Evolutionary conservation across 1,140 invertebrate species (phyloP), one percentile per base, ranked within the genome.

Genomic region (Megalonaias nervosa): DNA sequence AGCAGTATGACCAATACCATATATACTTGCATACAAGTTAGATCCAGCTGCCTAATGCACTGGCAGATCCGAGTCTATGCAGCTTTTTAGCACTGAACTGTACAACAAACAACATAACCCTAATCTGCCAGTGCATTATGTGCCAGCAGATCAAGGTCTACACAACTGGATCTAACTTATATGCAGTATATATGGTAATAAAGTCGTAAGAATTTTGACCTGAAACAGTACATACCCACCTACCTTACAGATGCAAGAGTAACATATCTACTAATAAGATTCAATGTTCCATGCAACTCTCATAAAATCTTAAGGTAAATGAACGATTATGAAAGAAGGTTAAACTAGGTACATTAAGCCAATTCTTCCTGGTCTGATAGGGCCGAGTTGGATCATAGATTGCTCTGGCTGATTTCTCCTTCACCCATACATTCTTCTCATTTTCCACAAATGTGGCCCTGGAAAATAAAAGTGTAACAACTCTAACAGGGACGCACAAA

Each of bases 381-480:
- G 16, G 16, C 19, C 38, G 38, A 23, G 26, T 23, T 31, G 71
- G 71, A 21, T 68, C 65, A 67, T 73, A 74, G 26, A 78, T 56
- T 13, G 70, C 11, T 48, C 38, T 48, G 4, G 14, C 23, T 17
- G 76, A 78, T 26, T 74, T 78, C 71, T 78, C 76, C 58, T 69
- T 67, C 59, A 78, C 64, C 76, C 76, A 78, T 23, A 69, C 73
- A 17, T 21, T 14, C 55, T 62, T 68, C 17, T 73, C 71, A 71
- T 78, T 66, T 55, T 78, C 69, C 19, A 78, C 76, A 78, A 78
- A 78, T 57, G 76, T 78, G 14, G 59, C 76, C 66, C 76, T 78
- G 76, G 58, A 62, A 62, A 4, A 57, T n/a, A 71, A 71, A 71
- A 55, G 19, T 23, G 21, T 19, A 62, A 62, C 4, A 62, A n/a